Evolutionary conservation across 2,888 invertebrate species (phyloP).

Genomic region (Tyria jacobaeae): DNA sequence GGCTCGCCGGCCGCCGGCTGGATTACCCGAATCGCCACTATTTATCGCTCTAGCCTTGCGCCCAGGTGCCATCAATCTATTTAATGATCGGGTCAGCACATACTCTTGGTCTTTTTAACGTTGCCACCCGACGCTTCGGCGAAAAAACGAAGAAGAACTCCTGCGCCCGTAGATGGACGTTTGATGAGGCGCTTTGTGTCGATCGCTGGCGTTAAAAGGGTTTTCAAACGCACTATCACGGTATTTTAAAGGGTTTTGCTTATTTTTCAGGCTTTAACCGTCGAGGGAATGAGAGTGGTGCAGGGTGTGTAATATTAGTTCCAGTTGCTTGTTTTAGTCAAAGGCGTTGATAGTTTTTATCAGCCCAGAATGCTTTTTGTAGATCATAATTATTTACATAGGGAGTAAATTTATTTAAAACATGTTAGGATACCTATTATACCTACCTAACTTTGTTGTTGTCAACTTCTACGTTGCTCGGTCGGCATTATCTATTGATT

Average conservation of each 20-base stretch:
- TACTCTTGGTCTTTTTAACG: conserved; percentile 82
- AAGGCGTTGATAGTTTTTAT: not conserved
- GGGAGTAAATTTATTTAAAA: not conserved
- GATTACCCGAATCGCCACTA: conserved; percentile 87
- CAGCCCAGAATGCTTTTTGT: not conserved
- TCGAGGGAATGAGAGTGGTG: conserved; percentile 24
- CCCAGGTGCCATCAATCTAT: conserved; percentile 87
- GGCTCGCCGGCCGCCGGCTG: conserved; percentile 74
- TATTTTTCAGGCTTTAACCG: conserved; percentile 42
- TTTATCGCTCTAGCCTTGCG: conserved; percentile 85
- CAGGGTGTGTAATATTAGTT: conserved; percentile 12
- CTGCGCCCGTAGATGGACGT: conserved; percentile 80
- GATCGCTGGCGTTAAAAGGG: conserved; percentile 79
- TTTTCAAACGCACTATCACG: conserved; percentile 73
- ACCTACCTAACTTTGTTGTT: not conserved
- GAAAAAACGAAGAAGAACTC: conserved; percentile 75
- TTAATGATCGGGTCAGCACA: conserved; percentile 87
- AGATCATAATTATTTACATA: not conserved
- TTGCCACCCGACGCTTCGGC: conserved; percentile 63
- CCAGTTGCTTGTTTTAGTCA: not conserved
- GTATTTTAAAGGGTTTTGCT: conserved; percentile 52
- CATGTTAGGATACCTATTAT: not conserved
- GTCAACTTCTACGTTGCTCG: not conserved
- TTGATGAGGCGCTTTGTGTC: conserved; percentile 86
- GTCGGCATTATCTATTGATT: not conserved